A percentile compares a stretch with the other conserved stretches of the same genome.
These are phyloP conservation scores for Nephrotoma flavescens DNA, from an alignment of 2,888 invertebrate species.

Conservation along the genomic window DNA sequence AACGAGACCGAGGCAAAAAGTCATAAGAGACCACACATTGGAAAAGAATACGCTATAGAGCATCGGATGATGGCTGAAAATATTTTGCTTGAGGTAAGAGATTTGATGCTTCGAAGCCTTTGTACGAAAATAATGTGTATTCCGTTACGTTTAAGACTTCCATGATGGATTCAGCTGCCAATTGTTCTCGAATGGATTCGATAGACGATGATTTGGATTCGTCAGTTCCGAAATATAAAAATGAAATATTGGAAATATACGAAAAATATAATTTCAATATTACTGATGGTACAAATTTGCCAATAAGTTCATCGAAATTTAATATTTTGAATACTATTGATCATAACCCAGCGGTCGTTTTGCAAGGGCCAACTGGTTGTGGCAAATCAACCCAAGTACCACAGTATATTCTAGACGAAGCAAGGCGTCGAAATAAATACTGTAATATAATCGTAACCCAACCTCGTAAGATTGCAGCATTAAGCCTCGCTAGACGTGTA, in stretches of 20 bases:
- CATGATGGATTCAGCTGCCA: not conserved
- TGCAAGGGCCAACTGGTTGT: conserved; percentile 90
- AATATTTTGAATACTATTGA: conserved; percentile 53
- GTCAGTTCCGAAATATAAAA: not conserved
- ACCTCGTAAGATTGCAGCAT: conserved; percentile 85
- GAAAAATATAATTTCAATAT: not conserved
- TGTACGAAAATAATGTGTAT: not conserved
- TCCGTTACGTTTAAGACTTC: not conserved
- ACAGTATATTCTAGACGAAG: conserved; percentile 80
- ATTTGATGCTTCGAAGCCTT: no score
- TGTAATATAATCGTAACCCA: conserved; percentile 90
- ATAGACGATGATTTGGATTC: not conserved
- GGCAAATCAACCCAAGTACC: conserved; percentile 85
- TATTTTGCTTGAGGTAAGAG: conserved; percentile 15
- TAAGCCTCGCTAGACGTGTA: conserved; percentile 75
- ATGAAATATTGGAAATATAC: not conserved
- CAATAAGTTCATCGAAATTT: conserved; percentile 22
- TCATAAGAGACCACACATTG: conserved; percentile 9
- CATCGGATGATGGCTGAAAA: conserved; percentile 18
- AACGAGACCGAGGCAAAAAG: not conserved
- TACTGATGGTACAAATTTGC: conserved; percentile 14
- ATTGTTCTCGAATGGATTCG: not conserved
- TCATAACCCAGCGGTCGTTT: conserved; percentile 50
- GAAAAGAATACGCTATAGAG: conserved; percentile 20
- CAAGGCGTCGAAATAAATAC: conserved; percentile 40